phyloP scores from a whole-genome alignment of 2,113 vertebrate genomes.

The Corythaixoides concolor region DNA sequence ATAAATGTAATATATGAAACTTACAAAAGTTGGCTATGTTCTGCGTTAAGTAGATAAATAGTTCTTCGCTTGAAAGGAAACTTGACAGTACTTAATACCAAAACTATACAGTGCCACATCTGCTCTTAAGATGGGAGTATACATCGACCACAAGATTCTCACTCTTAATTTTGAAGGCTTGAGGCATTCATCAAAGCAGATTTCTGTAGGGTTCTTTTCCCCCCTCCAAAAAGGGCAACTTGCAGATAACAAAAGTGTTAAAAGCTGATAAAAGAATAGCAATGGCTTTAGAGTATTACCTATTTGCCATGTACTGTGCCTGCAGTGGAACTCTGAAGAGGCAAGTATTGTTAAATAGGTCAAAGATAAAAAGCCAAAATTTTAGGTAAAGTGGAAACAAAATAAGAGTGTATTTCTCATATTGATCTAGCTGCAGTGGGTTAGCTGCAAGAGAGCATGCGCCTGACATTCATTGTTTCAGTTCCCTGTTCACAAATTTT shows the following conservation, averaged over 20 bases:
- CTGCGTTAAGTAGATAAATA: slow-evolving; percentile 61
- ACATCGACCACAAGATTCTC: slow-evolving; percentile 5
- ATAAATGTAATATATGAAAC: slow-evolving; percentile 68
- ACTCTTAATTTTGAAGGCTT: not conserved
- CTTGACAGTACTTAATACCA: slow-evolving; percentile 19
- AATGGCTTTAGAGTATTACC: not conserved
- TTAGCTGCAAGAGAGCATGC: not conserved
- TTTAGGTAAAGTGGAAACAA: not conserved
- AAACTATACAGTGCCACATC: slow-evolving; percentile 42
- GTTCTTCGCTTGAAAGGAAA: slow-evolving; percentile 62
- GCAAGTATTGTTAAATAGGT: not conserved
- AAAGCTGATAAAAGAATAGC: not conserved
- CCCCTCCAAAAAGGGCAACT: not conserved
- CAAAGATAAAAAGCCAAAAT: not conserved
- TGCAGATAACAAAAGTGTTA: not conserved
- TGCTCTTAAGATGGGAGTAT: slow-evolving; percentile 6
- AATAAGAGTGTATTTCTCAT: not conserved
- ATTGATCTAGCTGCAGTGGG: not conserved
- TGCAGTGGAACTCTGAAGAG: not conserved
- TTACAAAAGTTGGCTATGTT: slow-evolving; percentile 66
- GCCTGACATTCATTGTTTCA: not conserved
- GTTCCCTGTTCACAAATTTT: not conserved
- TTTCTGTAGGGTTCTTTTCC: not conserved
- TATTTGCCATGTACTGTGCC: not conserved
- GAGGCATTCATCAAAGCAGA: not conserved